These are phyloP conservation scores for Rallus crepitans DNA, from an alignment of 2,797 vertebrate genomes.

Conservation along the genomic window DNA sequence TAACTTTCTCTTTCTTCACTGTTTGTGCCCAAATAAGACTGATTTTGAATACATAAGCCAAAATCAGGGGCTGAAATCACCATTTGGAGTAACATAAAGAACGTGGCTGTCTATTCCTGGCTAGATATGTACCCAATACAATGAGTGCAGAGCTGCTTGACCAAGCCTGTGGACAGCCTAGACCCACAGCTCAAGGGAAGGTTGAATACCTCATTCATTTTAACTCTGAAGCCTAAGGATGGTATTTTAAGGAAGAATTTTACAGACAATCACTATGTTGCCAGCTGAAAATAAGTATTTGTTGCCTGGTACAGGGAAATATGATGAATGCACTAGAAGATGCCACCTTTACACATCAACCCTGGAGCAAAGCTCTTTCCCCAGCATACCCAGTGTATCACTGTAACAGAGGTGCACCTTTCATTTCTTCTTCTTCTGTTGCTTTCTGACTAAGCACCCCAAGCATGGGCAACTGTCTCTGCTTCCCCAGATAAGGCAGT, in stretches of 20 bases:
- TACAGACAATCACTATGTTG: background rate
- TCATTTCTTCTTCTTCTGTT: background rate
- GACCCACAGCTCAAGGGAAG: background rate
- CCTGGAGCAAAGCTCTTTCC: background rate
- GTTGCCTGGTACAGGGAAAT: background rate
- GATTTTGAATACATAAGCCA: background rate
- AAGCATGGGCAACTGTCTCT: background rate
- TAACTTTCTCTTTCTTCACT: background rate
- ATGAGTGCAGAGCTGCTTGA: background rate
- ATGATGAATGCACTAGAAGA: background rate
- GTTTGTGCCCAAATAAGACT: background rate
- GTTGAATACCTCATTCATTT: background rate
- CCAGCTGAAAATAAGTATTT: background rate
- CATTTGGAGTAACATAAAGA: background rate
- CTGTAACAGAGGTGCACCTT: background rate
- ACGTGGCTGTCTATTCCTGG: background rate
- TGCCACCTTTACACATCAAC: background rate
- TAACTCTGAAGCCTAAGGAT: background rate
- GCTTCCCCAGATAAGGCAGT: background rate
- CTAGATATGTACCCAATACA: background rate
- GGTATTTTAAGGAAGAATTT: background rate
- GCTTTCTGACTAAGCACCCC: background rate
- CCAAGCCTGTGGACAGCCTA: background rate
- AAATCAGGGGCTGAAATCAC: background rate
- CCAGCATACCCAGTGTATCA: rapidly evolving